Evolutionary conservation across 2,113 vertebrate species (phyloP).

Genomic region (Thermophis baileyi): DNA sequence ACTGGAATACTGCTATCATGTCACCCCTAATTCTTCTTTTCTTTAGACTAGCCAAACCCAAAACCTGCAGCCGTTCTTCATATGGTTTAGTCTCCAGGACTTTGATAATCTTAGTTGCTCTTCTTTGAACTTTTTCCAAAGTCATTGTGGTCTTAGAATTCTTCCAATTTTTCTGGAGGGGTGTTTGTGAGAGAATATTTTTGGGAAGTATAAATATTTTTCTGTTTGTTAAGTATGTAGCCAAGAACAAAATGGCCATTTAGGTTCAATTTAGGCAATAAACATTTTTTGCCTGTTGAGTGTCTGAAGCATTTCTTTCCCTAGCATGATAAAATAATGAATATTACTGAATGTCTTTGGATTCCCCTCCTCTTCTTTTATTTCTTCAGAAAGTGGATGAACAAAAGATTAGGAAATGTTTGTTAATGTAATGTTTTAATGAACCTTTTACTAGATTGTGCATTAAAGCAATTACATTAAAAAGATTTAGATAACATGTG

Average conservation of each 20-base stretch:
- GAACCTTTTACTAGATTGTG: background rate
- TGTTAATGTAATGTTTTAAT: conserved; percentile 2
- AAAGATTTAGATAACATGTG: conserved; percentile 5
- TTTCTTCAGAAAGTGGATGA: background rate
- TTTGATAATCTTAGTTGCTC: too few relatives aligned
- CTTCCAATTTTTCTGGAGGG: background rate
- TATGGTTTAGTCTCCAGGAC: too few relatives aligned
- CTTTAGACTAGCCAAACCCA: too few relatives aligned
- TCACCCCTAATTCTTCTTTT: too few relatives aligned
- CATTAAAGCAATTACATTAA: background rate
- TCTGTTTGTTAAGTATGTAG: background rate
- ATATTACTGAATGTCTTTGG: background rate
- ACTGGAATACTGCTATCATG: too few relatives aligned
- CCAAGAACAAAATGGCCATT: background rate
- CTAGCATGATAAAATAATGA: background rate
- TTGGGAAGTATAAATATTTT: background rate
- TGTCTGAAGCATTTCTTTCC: background rate
- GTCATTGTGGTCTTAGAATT: background rate
- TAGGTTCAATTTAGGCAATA: background rate
- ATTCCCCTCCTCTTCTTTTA: conserved; percentile 1
- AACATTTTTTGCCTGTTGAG: background rate
- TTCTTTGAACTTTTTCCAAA: too few relatives aligned
- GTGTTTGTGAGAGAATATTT: background rate
- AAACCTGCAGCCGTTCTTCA: too few relatives aligned
- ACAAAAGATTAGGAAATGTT: conserved; percentile 5